Evolutionary conservation across 2,888 invertebrate species (phyloP).

Genomic region (Amorpha juglandis): DNA sequence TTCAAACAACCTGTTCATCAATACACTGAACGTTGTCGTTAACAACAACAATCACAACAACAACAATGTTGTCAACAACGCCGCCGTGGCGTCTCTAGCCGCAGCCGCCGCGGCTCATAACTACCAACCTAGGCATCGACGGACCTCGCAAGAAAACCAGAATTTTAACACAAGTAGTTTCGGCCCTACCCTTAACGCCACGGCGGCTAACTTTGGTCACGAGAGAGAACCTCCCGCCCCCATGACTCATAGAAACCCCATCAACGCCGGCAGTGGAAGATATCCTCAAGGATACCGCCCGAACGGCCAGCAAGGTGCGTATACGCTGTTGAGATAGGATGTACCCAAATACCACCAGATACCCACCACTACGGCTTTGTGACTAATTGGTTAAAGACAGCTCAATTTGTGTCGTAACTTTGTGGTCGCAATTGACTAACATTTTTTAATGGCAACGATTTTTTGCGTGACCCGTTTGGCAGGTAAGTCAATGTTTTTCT

Average conservation of each 20-base stretch:
- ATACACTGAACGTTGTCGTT: conserved; percentile 80
- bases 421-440: conserved; percentile 66
- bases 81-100: conserved; percentile 78
- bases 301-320: conserved; percentile 82
- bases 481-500: conserved; percentile 69
- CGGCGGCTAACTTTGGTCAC: conserved; percentile 70
- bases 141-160: conserved; percentile 77
- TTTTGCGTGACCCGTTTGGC: conserved; percentile 37
- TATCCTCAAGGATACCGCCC: conserved; percentile 78
- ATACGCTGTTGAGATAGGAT: conserved; percentile 73
- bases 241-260: conserved; percentile 77
- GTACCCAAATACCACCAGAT: conserved; percentile 67
- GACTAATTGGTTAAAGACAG: conserved; percentile 78
- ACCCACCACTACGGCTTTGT: conserved; percentile 75
- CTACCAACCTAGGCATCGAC: conserved; percentile 77
- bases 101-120: conserved; percentile 80
- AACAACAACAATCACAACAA: conserved; percentile 83
- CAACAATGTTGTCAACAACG: conserved; percentile 81
- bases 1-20: conserved; percentile 81
- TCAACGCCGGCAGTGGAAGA: conserved; percentile 76
- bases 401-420: conserved; percentile 68
- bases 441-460: conserved; percentile 33
- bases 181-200: conserved; percentile 77
- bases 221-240: conserved; percentile 76
- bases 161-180: conserved; percentile 72